phyloP scores from a whole-genome alignment of 1,140 invertebrate species.

The Drosophila yakuba region DNA sequence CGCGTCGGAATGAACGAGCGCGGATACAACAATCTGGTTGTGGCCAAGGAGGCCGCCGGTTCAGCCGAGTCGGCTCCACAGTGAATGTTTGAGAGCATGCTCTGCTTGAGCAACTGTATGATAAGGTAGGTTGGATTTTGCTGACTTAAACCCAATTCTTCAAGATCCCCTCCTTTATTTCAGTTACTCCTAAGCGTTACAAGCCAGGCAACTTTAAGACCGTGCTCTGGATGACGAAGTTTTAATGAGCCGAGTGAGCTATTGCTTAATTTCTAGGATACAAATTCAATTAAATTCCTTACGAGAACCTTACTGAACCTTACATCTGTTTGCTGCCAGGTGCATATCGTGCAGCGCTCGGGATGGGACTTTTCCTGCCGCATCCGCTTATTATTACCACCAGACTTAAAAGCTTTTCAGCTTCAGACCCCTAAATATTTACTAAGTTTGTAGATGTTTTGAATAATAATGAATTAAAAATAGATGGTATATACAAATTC shows the following conservation, averaged over 20 bases:
- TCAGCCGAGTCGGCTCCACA: conserved; percentile 5
- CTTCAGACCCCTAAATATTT: conserved; percentile 16
- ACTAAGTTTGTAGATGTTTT: conserved; percentile 36
- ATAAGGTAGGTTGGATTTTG: conserved; percentile 5
- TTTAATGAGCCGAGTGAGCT: conserved; percentile 18
- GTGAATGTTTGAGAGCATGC: conserved; percentile 9
- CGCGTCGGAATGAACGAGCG: conserved; percentile 85
- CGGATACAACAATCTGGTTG: conserved; percentile 57
- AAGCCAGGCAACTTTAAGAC: conserved; percentile 6
- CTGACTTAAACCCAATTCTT: background rate
- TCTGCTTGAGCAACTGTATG: conserved; percentile 2
- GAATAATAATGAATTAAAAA: conserved; percentile 34
- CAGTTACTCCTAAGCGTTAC: conserved; percentile 32
- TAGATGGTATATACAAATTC: conserved; percentile 13
- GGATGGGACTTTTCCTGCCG: background rate
- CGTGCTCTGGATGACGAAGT: conserved; percentile 10
- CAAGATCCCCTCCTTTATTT: background rate
- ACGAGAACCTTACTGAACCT: background rate
- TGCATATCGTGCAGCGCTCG: conserved; percentile 5
- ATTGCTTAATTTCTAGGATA: conserved; percentile 26
- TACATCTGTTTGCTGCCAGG: conserved; percentile 1
- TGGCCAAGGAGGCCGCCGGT: conserved; percentile 28
- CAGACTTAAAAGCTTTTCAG: conserved; percentile 2
- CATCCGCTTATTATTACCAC: conserved; percentile 2
- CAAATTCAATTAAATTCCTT: background rate